Evolutionary conservation across 2,888 invertebrate species (phyloP).

Genomic region (Alcis repandata): DNA sequence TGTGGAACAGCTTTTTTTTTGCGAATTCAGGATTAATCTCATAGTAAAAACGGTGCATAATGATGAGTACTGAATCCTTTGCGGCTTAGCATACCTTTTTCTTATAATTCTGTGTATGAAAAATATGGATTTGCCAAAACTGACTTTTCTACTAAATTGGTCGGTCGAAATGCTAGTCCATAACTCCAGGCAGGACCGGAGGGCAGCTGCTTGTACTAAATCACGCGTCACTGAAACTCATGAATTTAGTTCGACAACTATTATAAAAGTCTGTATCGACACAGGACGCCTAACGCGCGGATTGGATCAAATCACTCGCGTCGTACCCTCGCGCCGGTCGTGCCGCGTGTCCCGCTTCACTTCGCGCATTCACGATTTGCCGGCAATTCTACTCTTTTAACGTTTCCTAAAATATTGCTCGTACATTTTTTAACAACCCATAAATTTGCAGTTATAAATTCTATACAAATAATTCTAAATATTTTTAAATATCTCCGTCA

Average conservation of each 20-base stretch:
- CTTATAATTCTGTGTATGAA: too few species aligned
- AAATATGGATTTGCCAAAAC: too few species aligned
- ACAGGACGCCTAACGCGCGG: too few species aligned
- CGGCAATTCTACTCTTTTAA: constrained; percentile 20
- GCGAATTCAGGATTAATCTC: too few species aligned
- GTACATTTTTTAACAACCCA: constrained; percentile 30
- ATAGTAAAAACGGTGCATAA: too few species aligned
- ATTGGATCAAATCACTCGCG: constrained; percentile 20
- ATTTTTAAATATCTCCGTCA: constrained; percentile 24
- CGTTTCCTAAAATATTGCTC: constrained; percentile 36
- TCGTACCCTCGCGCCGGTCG: constrained; percentile 14
- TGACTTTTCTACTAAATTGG: not conserved
- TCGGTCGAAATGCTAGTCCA: not conserved
- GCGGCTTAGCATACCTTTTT: too few species aligned
- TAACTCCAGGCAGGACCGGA: not conserved
- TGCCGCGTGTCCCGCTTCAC: constrained; percentile 16
- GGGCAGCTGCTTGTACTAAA: too few species aligned
- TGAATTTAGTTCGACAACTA: not conserved
- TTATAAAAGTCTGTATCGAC: too few species aligned
- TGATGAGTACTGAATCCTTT: too few species aligned
- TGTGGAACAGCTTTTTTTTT: too few species aligned
- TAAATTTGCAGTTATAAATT: constrained; percentile 26
- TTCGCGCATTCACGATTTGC: constrained; percentile 17
- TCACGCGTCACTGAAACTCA: too few species aligned
- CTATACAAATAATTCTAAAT: constrained; percentile 22